Percentiles rank a stretch among this genome's conserved stretches.
Evolutionary conservation across 2,113 vertebrate genomes (phyloP).

Genomic region (Buteo buteo): DNA sequence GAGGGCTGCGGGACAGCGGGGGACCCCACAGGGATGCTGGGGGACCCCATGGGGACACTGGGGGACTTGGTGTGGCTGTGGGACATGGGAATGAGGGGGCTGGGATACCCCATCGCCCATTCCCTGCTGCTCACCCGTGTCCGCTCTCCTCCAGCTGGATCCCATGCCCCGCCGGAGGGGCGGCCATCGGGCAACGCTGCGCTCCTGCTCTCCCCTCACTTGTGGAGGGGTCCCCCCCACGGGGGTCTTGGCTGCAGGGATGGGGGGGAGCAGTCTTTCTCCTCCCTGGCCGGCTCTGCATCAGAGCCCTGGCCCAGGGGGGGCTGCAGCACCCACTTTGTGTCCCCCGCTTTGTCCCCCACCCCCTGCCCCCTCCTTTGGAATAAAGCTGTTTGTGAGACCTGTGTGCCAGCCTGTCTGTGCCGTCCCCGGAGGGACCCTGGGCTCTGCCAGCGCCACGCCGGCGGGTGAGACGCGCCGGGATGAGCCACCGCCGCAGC

Average conservation of each 20-base stretch:
- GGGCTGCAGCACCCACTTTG: neutral
- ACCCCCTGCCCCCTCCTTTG: rapidly evolving
- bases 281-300: rapidly evolving
- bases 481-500: neutral
- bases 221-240: neutral
- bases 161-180: rapidly evolving
- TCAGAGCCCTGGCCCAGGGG: neutral
- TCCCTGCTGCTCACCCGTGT: rapidly evolving
- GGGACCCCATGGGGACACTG: neutral
- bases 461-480: neutral
- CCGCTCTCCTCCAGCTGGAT: neutral
- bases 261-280: neutral
- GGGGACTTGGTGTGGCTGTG: neutral
- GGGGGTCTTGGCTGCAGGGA: neutral
- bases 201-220: neutral
- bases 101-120: neutral
- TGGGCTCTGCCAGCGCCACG: neutral
- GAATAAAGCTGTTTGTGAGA: neutral
- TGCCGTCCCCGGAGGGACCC: neutral
- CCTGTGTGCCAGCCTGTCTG: neutral
- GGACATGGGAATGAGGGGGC: rapidly evolving
- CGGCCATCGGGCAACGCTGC: rapidly evolving
- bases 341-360: too few relatives aligned
- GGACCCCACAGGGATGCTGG: neutral
- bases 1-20: neutral